Conservation (phyloP, 1,140 invertebrate species). For the Solen grandis region DNA sequence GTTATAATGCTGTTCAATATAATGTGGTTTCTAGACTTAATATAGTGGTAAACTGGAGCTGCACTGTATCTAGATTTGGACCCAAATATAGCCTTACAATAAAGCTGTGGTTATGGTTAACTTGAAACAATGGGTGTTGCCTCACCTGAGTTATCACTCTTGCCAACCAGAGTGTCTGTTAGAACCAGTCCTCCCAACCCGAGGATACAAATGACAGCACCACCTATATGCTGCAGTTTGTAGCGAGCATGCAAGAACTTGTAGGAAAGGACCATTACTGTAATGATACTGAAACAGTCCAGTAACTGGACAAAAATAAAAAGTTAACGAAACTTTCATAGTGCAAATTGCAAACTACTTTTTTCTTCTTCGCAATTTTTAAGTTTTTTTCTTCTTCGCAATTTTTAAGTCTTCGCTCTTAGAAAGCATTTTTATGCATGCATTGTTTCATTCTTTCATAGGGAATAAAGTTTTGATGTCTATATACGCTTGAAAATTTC, state of each 20-base stretch:
- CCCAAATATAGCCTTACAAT: no score
- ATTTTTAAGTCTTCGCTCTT: no score
- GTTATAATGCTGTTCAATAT: no score
- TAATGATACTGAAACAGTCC: constrained; percentile 92
- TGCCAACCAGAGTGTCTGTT: constrained; percentile 85
- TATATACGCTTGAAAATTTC: no score
- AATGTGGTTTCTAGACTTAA: no score
- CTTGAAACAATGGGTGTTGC: background rate
- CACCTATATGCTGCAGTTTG: constrained; percentile 88
- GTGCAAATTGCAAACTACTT: no score
- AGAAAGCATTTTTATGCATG: no score
- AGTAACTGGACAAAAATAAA: constrained; percentile 88
- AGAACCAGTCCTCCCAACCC: constrained; percentile 92
- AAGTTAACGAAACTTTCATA: background rate
- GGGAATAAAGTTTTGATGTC: no score
- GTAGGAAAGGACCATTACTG: constrained; percentile 89
- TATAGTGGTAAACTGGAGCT: no score
- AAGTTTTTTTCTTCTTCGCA: background rate
- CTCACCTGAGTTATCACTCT: constrained; percentile 53
- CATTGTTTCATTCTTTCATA: no score
- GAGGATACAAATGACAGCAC: constrained; percentile 90
- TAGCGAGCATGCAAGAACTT: constrained; percentile 87
- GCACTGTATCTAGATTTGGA: no score
- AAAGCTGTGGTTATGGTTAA: background rate
- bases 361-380: no score